A percentile compares a stretch with the other conserved stretches of the same genome.
These are phyloP conservation scores for Rhabdophis nuchalis DNA, from an alignment of 2,797 vertebrate genomes.

Conservation along the genomic window DNA sequence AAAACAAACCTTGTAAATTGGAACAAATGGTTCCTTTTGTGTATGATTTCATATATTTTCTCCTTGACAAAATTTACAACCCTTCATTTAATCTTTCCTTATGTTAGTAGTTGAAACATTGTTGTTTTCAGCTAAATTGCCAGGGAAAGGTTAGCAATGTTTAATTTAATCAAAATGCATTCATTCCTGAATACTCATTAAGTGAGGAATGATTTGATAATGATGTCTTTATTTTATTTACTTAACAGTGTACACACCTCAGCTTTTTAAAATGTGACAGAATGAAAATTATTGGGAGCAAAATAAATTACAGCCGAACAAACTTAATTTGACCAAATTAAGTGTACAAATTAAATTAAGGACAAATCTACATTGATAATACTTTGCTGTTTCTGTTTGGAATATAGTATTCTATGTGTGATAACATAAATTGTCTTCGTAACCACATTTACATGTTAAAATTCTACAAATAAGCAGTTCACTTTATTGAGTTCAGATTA, in stretches of 20 bases:
- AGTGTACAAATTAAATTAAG: not conserved
- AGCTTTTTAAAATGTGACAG: constrained; percentile 14
- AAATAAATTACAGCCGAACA: constrained; percentile 18
- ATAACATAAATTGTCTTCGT: constrained; percentile 17
- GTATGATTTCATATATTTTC: constrained; percentile 27
- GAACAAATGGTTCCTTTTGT: constrained; percentile 34
- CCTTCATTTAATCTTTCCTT: constrained; percentile 45
- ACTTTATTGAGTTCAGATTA: constrained; percentile 36
- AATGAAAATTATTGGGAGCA: constrained; percentile 30
- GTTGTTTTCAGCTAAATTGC: not conserved
- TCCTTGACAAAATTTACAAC: constrained; percentile 39
- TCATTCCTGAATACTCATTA: not conserved
- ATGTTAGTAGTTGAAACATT: constrained; percentile 23
- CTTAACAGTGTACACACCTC: not conserved
- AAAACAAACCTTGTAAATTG: constrained; percentile 21
- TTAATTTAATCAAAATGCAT: not conserved
- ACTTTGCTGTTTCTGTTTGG: constrained; percentile 18
- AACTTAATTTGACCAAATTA: not conserved
- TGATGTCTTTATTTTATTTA: not conserved
- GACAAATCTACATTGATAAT: not conserved
- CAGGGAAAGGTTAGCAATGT: not conserved
- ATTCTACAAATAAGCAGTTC: constrained; percentile 29
- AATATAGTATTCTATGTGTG: constrained; percentile 26
- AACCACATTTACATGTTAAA: constrained; percentile 37
- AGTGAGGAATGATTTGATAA: not conserved